These are phyloP conservation scores for Dasysyrphus albostriatus DNA, from an alignment of 2,888 invertebrate genomes.

Conservation along the genomic window DNA sequence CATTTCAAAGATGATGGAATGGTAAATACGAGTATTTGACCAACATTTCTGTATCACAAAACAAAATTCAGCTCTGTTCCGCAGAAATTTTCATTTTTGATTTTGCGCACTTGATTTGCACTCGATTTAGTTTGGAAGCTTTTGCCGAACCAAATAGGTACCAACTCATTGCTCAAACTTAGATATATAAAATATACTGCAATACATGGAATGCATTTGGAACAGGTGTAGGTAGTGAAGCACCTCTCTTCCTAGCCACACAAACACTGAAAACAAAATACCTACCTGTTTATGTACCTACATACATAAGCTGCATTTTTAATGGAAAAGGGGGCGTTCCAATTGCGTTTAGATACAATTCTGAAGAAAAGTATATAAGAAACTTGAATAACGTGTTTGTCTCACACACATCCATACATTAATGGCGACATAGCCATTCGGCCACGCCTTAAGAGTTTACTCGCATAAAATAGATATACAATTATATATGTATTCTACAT, in stretches of 20 bases:
- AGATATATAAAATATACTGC: neutral
- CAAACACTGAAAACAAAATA: conserved; percentile 1
- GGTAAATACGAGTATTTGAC: conserved; percentile 41
- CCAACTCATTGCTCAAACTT: conserved; percentile 8
- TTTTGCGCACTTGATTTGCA: conserved; percentile 72
- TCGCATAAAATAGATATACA: conserved; percentile 11
- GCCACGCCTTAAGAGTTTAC: conserved; percentile 61
- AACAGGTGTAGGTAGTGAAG: conserved; percentile 54
- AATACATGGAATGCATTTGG: conserved; percentile 42
- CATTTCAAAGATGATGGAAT: conserved; percentile 23
- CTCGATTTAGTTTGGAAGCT: conserved; percentile 64
- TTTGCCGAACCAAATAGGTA: conserved; percentile 33
- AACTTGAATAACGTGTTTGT: conserved; percentile 64
- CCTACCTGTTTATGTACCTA: neutral
- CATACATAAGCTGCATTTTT: conserved; percentile 40
- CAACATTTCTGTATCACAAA: conserved; percentile 34
- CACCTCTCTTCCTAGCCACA: conserved; percentile 44
- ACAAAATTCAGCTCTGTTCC: conserved; percentile 22
- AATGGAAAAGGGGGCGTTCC: conserved; percentile 62
- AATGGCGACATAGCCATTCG: conserved; percentile 31
- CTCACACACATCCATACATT: conserved; percentile 30
- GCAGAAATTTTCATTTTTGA: conserved; percentile 48
- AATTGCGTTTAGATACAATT: conserved; percentile 9
- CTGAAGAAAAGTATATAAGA: conserved; percentile 47
- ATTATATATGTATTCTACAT: neutral